phyloP scores from a whole-genome alignment of 64 coral and sea anemone genomes.

The Actinia equina region DNA sequence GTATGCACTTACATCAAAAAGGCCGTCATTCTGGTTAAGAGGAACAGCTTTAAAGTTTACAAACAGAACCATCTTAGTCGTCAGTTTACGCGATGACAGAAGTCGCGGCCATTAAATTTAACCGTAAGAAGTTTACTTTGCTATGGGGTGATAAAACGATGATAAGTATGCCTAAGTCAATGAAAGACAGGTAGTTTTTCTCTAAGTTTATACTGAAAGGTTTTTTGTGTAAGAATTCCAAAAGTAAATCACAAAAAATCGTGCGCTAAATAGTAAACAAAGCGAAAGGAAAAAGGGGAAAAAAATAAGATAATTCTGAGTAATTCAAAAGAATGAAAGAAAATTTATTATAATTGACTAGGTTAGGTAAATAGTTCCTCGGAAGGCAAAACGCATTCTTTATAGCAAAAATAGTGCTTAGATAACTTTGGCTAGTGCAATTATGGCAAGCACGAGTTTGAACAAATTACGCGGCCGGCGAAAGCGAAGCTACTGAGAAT shows the following conservation, averaged over 20 bases:
- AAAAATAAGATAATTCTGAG: not conserved
- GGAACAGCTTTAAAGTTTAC: not conserved
- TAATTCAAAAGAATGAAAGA: not conserved
- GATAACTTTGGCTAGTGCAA: not conserved
- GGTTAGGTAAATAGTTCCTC: not conserved
- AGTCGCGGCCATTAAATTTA: not conserved
- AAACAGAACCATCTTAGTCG: not conserved
- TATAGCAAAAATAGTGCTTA: not conserved
- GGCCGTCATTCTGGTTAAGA: slow-evolving; percentile 1
- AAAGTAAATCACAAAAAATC: not conserved
- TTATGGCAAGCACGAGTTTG: not conserved
- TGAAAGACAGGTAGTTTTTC: not conserved
- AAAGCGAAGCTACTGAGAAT: not conserved
- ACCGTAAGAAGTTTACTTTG: slow-evolving; percentile 6
- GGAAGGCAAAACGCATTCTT: not conserved
- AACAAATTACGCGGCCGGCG: not conserved
- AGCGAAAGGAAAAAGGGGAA: not conserved
- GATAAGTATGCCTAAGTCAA: not conserved
- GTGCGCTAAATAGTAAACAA: not conserved
- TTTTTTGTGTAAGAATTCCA: not conserved
- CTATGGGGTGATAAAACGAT: not conserved
- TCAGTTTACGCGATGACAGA: not conserved
- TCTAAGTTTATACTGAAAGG: not conserved
- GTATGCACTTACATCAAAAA: not conserved
- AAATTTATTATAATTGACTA: not conserved